These are phyloP conservation scores for Malurus alboscapulatus DNA, from an alignment of 2,113 vertebrate genomes.

Conservation along the genomic window DNA sequence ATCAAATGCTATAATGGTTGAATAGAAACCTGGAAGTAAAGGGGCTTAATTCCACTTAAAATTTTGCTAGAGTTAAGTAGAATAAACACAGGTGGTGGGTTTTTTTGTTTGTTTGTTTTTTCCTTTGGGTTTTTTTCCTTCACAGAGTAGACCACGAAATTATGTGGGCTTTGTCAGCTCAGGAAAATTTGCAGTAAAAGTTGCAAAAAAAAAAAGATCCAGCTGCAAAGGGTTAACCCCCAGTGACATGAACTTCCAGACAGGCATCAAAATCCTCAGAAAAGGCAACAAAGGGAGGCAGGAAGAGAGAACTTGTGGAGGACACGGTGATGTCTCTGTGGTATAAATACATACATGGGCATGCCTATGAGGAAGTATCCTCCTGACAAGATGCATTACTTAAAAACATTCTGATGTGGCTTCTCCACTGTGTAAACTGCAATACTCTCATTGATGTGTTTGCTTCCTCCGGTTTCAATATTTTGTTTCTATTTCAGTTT, in stretches of 20 bases:
- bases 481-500: background rate
- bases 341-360: rapidly evolving
- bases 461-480: background rate
- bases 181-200: background rate
- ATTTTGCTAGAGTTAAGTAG: background rate
- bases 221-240: background rate
- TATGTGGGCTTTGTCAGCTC: background rate
- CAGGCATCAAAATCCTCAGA: rapidly evolving
- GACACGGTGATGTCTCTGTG: background rate
- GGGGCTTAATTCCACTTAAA: background rate
- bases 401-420: background rate
- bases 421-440: background rate
- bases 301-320: background rate
- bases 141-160: background rate
- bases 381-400: background rate
- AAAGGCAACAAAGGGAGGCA: background rate
- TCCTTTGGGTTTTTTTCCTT: too few relatives aligned
- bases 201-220: rapidly evolving
- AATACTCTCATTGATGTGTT: background rate
- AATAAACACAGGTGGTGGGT: background rate
- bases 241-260: background rate
- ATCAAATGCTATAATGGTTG: background rate
- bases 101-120: too few relatives aligned
- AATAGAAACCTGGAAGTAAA: background rate
- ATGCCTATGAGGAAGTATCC: background rate